phyloP scores from a whole-genome alignment of 2,888 invertebrate genomes.

The Abscondita cerata region DNA sequence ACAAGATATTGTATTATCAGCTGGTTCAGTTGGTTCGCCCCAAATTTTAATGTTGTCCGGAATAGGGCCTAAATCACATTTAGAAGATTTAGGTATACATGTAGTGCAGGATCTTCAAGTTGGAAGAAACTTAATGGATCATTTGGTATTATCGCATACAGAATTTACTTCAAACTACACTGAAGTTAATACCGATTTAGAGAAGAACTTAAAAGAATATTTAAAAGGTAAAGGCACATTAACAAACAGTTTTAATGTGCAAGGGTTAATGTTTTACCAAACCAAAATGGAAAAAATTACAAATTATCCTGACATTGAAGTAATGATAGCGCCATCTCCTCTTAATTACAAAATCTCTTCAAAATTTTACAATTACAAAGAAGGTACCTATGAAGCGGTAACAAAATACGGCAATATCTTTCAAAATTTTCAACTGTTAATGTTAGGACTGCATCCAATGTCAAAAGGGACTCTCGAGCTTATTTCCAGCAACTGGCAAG shows the following conservation, averaged over 20 bases:
- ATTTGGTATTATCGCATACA: slow-evolving; percentile 40
- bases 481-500: slow-evolving; percentile 44
- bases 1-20: slow-evolving; percentile 75
- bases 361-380: slow-evolving; percentile 62
- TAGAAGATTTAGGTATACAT: slow-evolving; percentile 37
- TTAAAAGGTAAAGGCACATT: slow-evolving; percentile 37
- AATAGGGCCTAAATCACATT: slow-evolving; percentile 43
- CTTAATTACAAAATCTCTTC: slow-evolving; percentile 64
- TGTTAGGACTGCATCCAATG: slow-evolving; percentile 44
- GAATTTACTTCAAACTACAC: slow-evolving; percentile 61
- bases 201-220: slow-evolving; percentile 32
- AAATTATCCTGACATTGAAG: slow-evolving; percentile 32
- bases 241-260: slow-evolving; percentile 39
- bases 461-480: slow-evolving; percentile 45
- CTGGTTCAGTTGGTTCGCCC: slow-evolving; percentile 72
- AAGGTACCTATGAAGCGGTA: slow-evolving; percentile 57
- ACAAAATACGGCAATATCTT: slow-evolving; percentile 10
- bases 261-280: slow-evolving; percentile 31
- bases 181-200: slow-evolving; percentile 8
- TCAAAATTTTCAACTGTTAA: slow-evolving; percentile 16
- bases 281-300: not conserved
- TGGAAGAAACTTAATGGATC: slow-evolving; percentile 43
- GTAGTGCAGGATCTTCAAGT: slow-evolving; percentile 40
- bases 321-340: slow-evolving; percentile 20
- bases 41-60: slow-evolving; percentile 47